Conservation (phyloP, 2,888 invertebrate species). For the Parnassius mnemosyne region DNA sequence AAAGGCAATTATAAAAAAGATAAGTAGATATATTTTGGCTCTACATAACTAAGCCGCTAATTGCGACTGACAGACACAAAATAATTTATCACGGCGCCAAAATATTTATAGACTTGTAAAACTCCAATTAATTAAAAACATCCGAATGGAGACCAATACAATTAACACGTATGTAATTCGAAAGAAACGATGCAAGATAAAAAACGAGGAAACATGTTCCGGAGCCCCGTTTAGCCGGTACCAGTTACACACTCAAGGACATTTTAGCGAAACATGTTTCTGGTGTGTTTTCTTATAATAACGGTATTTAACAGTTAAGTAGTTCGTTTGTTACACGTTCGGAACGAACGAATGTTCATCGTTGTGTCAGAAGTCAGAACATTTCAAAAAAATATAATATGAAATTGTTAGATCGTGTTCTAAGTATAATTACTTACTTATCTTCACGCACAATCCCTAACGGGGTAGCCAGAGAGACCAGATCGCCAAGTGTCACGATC, state of each 20-base stretch:
- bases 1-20: no score
- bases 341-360: background rate
- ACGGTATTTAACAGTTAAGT: conserved; percentile 22
- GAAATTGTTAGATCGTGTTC: no score
- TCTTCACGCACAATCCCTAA: no score
- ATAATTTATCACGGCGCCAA: conserved; percentile 14
- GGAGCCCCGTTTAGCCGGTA: conserved; percentile 5
- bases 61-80: no score
- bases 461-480: no score
- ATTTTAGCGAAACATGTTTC: conserved; percentile 20
- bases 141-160: conserved; percentile 4
- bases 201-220: conserved; percentile 11
- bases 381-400: no score
- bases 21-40: no score
- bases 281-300: conserved; percentile 18
- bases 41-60: no score
- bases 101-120: background rate
- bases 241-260: conserved; percentile 23
- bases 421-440: no score
- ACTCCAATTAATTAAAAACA: background rate
- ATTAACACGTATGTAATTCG: conserved; percentile 2
- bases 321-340: background rate
- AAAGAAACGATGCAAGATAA: background rate
- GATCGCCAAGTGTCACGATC: no score
- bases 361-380: no score